Evolutionary conservation across 2,797 vertebrate species (phyloP).

Genomic region (Sphenopsis melanotis): DNA sequence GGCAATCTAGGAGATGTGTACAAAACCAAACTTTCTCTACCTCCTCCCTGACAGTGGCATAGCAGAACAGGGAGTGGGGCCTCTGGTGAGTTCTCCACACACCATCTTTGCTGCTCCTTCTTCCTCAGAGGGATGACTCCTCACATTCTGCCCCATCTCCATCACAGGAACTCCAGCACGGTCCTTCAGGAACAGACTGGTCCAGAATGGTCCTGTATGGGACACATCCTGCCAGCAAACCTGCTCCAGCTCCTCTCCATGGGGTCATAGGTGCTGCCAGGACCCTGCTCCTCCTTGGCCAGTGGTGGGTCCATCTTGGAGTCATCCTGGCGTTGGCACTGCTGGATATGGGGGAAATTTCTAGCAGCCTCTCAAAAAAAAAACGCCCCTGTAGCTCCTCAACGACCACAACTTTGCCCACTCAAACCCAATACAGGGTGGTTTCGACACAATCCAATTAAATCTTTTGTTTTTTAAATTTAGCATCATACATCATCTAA

Average conservation of each 20-base stretch:
- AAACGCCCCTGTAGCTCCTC: no score
- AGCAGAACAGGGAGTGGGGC: no score
- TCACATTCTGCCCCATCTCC: not conserved
- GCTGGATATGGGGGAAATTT: not conserved
- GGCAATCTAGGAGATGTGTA: not conserved
- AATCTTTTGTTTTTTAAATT: not conserved
- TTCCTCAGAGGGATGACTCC: not conserved
- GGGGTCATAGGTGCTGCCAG: not conserved
- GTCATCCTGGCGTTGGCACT: fast-evolving
- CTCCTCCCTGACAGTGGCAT: fast-evolving
- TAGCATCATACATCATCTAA: not conserved
- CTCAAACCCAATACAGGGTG: not conserved
- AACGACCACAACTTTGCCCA: not conserved
- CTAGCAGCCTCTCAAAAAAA: not conserved
- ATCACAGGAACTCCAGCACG: fast-evolving
- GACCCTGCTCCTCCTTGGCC: not conserved
- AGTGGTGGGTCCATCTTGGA: fast-evolving
- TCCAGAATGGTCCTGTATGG: fast-evolving
- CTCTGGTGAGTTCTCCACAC: not conserved
- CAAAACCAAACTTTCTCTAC: not conserved
- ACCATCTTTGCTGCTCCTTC: not conserved
- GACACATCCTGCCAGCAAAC: not conserved
- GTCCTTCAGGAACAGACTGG: not conserved
- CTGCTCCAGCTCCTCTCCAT: not conserved
- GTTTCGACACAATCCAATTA: not conserved